Evolutionary conservation across 2,113 vertebrate genomes (phyloP).

Genomic region (Lasiurus cinereus): DNA sequence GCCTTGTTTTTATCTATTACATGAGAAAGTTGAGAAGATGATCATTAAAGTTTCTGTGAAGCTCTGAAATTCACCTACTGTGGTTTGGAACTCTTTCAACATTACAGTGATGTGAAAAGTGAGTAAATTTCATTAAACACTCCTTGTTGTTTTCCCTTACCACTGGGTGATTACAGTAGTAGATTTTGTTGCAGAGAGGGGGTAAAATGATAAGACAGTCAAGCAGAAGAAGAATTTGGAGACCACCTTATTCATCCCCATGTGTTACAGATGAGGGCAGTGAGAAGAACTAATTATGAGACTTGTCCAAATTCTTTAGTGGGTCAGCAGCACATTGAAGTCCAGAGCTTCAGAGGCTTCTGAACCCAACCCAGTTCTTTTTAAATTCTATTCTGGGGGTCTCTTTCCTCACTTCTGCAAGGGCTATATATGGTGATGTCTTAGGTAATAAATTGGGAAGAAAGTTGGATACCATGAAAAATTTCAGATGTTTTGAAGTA

Average conservation of each 20-base stretch:
- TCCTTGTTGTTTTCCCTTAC: neutral
- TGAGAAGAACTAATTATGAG: fast-evolving
- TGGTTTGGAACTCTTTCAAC: neutral
- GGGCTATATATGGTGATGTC: neutral
- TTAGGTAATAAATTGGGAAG: neutral
- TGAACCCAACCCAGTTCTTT: neutral
- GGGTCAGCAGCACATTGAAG: neutral
- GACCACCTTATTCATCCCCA: neutral
- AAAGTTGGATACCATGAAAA: neutral
- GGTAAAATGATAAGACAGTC: neutral
- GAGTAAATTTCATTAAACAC: neutral
- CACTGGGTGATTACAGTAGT: neutral
- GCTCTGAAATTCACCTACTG: neutral
- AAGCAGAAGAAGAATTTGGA: neutral
- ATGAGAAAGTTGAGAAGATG: neutral
- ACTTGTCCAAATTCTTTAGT: neutral
- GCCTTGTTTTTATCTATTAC: neutral
- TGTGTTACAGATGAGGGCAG: neutral
- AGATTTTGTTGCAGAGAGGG: neutral
- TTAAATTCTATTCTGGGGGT: neutral
- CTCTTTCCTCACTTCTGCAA: neutral
- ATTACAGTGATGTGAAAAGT: neutral
- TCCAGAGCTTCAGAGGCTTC: neutral
- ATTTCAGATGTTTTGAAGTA: neutral
- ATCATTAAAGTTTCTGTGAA: neutral